A percentile compares a stretch with the other conserved stretches of the same genome.
Evolutionary conservation across 2,113 vertebrate genomes (phyloP).

Genomic region (Panthera leo): DNA sequence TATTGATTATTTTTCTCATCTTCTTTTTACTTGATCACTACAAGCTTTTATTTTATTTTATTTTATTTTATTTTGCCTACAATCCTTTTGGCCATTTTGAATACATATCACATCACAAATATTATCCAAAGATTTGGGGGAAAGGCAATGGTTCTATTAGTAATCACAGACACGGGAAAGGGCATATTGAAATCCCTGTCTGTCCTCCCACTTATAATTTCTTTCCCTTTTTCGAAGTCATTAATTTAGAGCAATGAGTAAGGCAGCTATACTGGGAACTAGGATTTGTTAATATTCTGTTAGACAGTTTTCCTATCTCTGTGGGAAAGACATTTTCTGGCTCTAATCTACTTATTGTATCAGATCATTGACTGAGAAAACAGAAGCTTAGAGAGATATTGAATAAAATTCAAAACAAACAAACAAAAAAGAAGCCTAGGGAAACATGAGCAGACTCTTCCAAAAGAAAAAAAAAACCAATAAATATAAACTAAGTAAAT

Average conservation of each 20-base stretch:
- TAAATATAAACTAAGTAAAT: neutral
- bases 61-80: neutral
- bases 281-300: neutral
- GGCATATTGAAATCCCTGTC: neutral
- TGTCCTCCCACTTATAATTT: neutral
- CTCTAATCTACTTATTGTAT: neutral
- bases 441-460: neutral
- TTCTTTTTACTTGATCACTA: neutral
- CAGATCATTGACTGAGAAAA: conserved; percentile 16
- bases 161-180: neutral
- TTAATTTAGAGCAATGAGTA: neutral
- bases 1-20: neutral
- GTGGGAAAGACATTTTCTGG: neutral
- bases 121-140: neutral
- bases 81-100: neutral
- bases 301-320: neutral
- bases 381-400: conserved; percentile 14
- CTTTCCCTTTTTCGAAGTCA: neutral
- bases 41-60: neutral
- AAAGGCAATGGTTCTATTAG: neutral
- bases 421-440: neutral
- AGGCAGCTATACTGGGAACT: neutral
- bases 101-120: neutral
- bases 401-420: conserved; percentile 43
- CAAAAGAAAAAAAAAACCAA: neutral